Base-by-base conservation (phyloP, 2,113 vertebrate genomes). In the Strix aluco region DNA sequence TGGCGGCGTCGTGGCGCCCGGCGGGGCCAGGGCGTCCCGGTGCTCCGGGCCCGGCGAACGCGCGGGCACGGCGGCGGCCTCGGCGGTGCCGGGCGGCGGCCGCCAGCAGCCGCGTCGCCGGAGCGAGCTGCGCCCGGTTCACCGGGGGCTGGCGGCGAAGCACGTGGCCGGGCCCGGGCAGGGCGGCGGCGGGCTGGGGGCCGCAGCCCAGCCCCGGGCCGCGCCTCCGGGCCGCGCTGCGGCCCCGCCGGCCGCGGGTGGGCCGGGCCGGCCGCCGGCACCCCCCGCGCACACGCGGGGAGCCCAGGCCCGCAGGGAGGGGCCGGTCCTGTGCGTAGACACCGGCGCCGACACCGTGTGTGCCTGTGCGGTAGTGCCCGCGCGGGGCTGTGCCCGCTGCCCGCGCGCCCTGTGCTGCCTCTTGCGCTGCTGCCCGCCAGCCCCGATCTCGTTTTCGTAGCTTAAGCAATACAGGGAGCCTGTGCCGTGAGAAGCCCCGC, bases 241-340 rank as follows among this genome's bases (percentile, higher is more conserved):
- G 42, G 42, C 42, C 42, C 42, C 42, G 32, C 40, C 40, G 1
- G 69, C 20, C 34, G 61, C 66, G 38, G 26, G 0, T 1, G 54
- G 57, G 85, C 81, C 0, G 8, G 29, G 8, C 66, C 36, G 90
- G 38, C 44, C 1, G 5, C 0, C 42, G 2, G 13, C 71, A 16
- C 78, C 36, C 8, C 18, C 0, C 13, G 4, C 29, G 1, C 62
- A 7, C 25, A 2, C 5, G 40, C 81, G 63, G 8, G 78, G 21
- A 34, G 2, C 10, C 27, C 59, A 1, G 81, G 59, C 73, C 81
- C 21, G 2, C 52, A 1, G 70, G 42, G 57, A 54, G 26, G 57
- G 78, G 61, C 7, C 58, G 0, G 1, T 21, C 57, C 66, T 5
- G 12, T 3, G 2, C 5, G 2, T 1, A 13, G 69, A 4, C 29